Base-by-base conservation (phyloP, 2,113 vertebrate genomes). In the Heterotis niloticus region DNA sequence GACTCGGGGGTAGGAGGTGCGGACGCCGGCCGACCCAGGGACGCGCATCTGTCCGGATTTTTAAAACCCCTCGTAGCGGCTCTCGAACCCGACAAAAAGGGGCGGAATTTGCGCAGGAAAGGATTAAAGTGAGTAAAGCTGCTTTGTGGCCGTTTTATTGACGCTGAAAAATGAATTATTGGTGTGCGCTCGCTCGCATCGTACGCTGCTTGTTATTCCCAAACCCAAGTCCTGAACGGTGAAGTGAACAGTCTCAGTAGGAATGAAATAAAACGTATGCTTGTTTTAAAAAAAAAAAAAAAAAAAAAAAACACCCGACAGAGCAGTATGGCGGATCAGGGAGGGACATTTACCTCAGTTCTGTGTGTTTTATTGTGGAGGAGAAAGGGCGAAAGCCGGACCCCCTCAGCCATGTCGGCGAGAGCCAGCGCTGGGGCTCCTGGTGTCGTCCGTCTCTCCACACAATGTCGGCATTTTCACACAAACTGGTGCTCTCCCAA, bases 131-230 rank as follows among this genome's bases (percentile, higher is more conserved):
- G 72, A 74, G 79, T 80, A 65, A 17, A 18, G 24, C 20, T 29
- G 29, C 18, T 14, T 57, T 68, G 24, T 51, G 20, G 17, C 23
- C 23, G 24, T 26, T 67, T 13, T 80, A 18, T 59, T 34, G 9
- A 51, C 26, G 52, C 20, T 7, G 9, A 75, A 56, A 68, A 59
- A 75, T 65, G 62, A 75, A 59, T 67, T 75, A 67, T 68, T 11
- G 52, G 52, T 66, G 64, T 29, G 62, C 67, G 24, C 71, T 52
- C 16, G 56, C 28, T 44, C 29, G 60, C 17, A 23, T n/a, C 13
- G 69, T 7, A 59, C n/a, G 24, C 13, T 73, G 44, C 67, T 80
- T 67, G 71, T 73, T 75, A 60, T 80, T 80, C 68, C 64, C 71
- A 80, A 34, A 24, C 79, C n/a, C 17, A 66, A 67, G 44, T 75